Evolutionary conservation across 2,888 invertebrate genomes (phyloP), one percentile per base, ranked within the genome.

Genomic region (Lepidocyrtinus sp.): DNA sequence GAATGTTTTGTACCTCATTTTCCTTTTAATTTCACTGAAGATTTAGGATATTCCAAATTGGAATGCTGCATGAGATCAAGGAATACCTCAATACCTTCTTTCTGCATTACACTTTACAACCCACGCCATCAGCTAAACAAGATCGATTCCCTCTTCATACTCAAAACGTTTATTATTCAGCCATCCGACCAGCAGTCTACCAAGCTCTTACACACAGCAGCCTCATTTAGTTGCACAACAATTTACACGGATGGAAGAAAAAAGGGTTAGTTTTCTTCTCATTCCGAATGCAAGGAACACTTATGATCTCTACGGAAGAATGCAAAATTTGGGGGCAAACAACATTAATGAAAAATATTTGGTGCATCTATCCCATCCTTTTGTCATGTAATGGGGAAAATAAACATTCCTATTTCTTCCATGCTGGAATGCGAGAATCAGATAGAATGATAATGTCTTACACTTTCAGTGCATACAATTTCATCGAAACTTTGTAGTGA

Each of bases 141-240:
- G 59, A 59, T 59, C 59, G 59, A 59, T 21, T 59, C 22, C 59
- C 22, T 21, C 59, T 59, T 59, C 12, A 59, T 21, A 59, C 21
- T n/a, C 15, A 7, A 59, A 59, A 59, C 59, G 59, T 59, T 59
- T 59, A 59, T 59, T 59, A 59, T 36, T 12, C n/a, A 59, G 19
- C 59, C 59, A 59, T 59, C n/a, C 59, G n/a, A n/a, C n/a, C 19
- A 21, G 59, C 36, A 55, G 17, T 55, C 5, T 17, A 55, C 55
- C 17, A n/a, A 55, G 15, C 2, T 59, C 22, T 59, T 59, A 9
- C 21, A 59, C 22, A 19, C 19, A 59, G 21, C 19, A 59, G 59
- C 59, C 59, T 59, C 59, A 59, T 59, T 59, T 59, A 59, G 15
- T 21, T 59, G 59, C 59, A 59, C 59, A 59, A 59, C 59, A n/a